Conservation (phyloP, 2,888 invertebrate genomes). For the Cyclophora punctaria region DNA sequence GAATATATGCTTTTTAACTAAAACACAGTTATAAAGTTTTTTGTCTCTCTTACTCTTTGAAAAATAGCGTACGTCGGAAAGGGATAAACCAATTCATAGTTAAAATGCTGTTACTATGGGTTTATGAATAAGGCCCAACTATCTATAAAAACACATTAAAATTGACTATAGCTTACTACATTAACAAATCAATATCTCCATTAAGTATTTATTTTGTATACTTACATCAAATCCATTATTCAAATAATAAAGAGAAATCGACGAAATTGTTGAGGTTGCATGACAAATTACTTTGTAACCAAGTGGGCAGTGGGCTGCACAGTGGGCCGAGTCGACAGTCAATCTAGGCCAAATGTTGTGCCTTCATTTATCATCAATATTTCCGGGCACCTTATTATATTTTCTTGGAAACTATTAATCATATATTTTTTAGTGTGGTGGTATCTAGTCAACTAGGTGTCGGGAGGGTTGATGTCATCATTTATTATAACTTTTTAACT, state of each 20-base stretch:
- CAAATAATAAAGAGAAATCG: not conserved
- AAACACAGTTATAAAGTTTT: too few relatives aligned
- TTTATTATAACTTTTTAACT: too few relatives aligned
- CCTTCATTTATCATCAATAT: slow-evolving; percentile 31
- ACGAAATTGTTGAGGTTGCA: slow-evolving; percentile 17
- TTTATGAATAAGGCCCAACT: too few relatives aligned
- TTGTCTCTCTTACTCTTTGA: too few relatives aligned
- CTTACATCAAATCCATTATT: not conserved
- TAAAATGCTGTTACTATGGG: too few relatives aligned
- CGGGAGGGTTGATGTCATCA: too few relatives aligned
- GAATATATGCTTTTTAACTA: too few relatives aligned
- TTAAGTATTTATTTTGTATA: not conserved
- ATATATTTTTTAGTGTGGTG: slow-evolving; percentile 6
- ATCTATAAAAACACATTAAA: too few relatives aligned
- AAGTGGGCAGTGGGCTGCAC: not conserved
- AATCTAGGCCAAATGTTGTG: slow-evolving; percentile 21
- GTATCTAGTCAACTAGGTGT: slow-evolving; percentile 15
- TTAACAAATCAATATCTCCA: too few relatives aligned
- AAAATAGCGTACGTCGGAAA: too few relatives aligned
- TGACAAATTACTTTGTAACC: slow-evolving; percentile 28
- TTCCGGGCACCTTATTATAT: slow-evolving; percentile 15
- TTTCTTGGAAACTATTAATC: slow-evolving; percentile 11
- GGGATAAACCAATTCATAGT: too few relatives aligned
- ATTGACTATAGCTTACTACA: too few relatives aligned
- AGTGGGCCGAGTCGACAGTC: slow-evolving; percentile 17